phyloP scores from a whole-genome alignment of 2,113 vertebrate genomes.

The Pygoscelis adeliae region DNA sequence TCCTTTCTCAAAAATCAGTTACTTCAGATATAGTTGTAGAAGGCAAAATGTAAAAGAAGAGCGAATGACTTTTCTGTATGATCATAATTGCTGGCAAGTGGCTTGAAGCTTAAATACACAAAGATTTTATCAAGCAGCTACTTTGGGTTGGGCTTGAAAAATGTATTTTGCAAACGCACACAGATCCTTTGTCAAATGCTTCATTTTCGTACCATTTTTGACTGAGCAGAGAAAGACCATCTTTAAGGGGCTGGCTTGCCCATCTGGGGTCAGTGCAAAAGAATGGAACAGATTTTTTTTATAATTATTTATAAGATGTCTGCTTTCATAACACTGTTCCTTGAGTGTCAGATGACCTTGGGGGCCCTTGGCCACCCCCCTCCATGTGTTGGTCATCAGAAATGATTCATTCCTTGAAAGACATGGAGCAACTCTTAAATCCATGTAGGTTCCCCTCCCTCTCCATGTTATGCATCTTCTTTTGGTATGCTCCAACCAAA shows the following conservation, averaged over 20 bases:
- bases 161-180: not conserved
- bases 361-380: constrained; percentile 48
- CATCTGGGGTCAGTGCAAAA: constrained; percentile 65
- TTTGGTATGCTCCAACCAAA: not conserved
- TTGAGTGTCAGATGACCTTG: constrained; percentile 66
- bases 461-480: not conserved
- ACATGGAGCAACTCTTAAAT: not conserved
- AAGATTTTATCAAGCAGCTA: not conserved
- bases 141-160: not conserved
- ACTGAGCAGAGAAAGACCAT: constrained; percentile 30
- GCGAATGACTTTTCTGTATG: not conserved
- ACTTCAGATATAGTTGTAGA: not conserved
- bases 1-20: not conserved
- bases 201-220: constrained; percentile 44
- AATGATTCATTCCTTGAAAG: constrained; percentile 47
- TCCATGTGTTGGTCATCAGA: constrained; percentile 64
- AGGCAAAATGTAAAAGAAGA: not conserved
- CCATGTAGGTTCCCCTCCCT: not conserved
- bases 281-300: constrained; percentile 75
- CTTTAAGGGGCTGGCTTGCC: constrained; percentile 51
- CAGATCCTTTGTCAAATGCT: constrained; percentile 35
- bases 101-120: not conserved
- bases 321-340: constrained; percentile 67
- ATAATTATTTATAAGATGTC: constrained; percentile 85
- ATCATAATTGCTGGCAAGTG: not conserved